Percentiles rank a stretch among this genome's conserved stretches.
phyloP scores from a whole-genome alignment of 2,797 vertebrate genomes.

The Rhinichthys osculus region DNA sequence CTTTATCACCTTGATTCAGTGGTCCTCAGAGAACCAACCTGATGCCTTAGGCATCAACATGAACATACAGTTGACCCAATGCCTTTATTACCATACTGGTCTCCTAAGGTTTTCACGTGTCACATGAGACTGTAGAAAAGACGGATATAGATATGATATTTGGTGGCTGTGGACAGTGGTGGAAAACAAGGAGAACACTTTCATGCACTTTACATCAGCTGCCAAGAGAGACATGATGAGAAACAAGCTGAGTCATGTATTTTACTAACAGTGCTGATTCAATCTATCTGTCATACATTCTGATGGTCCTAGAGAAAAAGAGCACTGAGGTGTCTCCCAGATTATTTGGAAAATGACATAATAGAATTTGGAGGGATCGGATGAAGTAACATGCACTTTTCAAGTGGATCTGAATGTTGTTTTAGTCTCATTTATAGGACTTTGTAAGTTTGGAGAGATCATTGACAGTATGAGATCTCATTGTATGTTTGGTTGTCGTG shows the following conservation, averaged over 20 bases:
- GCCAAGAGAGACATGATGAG: constrained; percentile 13
- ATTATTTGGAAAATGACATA: not conserved
- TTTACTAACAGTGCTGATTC: constrained; percentile 5
- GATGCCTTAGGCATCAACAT: constrained; percentile 4
- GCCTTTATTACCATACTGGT: not conserved
- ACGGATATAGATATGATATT: not conserved
- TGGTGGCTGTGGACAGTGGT: not conserved
- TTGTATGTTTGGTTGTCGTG: not conserved
- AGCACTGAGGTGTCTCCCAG: not conserved
- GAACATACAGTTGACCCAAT: constrained; percentile 15
- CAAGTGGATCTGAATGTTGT: not conserved
- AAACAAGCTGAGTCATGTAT: constrained; percentile 5
- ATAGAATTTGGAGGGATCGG: not conserved
- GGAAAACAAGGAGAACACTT: not conserved
- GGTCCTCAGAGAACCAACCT: not conserved
- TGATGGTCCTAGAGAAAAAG: not conserved
- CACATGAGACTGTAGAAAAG: not conserved
- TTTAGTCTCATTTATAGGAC: not conserved
- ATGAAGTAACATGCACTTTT: not conserved
- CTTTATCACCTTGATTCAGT: constrained; percentile 11
- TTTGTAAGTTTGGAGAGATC: not conserved
- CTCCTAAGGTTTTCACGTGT: not conserved
- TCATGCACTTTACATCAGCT: not conserved
- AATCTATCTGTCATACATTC: not conserved
- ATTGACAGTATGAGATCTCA: not conserved